Conservation (phyloP, 1,140 invertebrate species). For the Musca domestica region DNA sequence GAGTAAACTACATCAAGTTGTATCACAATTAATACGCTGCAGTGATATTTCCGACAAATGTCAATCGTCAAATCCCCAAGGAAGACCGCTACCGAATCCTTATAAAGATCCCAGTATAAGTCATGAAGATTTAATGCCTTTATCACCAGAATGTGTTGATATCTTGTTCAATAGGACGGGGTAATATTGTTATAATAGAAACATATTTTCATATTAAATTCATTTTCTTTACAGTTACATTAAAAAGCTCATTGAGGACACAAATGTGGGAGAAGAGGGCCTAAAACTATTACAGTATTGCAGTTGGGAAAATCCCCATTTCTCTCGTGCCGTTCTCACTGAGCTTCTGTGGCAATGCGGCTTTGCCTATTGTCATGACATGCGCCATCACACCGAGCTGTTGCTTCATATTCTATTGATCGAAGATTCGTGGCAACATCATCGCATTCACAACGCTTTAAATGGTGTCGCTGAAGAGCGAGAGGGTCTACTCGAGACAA, state of each 20-base stretch:
- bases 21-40: slow-evolving; percentile 86
- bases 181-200: slow-evolving; percentile 51
- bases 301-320: slow-evolving; percentile 94
- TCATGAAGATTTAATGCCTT: slow-evolving; percentile 69
- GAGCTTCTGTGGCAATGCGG: slow-evolving; percentile 93
- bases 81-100: slow-evolving; percentile 73
- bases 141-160: slow-evolving; percentile 76
- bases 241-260: slow-evolving; percentile 94
- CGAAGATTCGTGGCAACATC: slow-evolving; percentile 94
- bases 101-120: slow-evolving; percentile 70
- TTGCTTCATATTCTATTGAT: slow-evolving; percentile 82
- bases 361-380: slow-evolving; percentile 91
- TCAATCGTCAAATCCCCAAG: slow-evolving; percentile 67
- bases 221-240: slow-evolving; percentile 68
- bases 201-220: neutral
- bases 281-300: slow-evolving; percentile 87
- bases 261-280: slow-evolving; percentile 86
- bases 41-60: slow-evolving; percentile 85
- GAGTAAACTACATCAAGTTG: slow-evolving; percentile 90
- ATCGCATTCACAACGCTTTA: slow-evolving; percentile 87
- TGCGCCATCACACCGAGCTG: slow-evolving; percentile 88
- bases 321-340: slow-evolving; percentile 82
- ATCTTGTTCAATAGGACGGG: slow-evolving; percentile 76
- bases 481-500: slow-evolving; percentile 91
- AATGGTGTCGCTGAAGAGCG: slow-evolving; percentile 88